These are phyloP conservation scores for Leptobrachium ailaonicum DNA, from an alignment of 2,113 vertebrate genomes.

Conservation along the genomic window DNA sequence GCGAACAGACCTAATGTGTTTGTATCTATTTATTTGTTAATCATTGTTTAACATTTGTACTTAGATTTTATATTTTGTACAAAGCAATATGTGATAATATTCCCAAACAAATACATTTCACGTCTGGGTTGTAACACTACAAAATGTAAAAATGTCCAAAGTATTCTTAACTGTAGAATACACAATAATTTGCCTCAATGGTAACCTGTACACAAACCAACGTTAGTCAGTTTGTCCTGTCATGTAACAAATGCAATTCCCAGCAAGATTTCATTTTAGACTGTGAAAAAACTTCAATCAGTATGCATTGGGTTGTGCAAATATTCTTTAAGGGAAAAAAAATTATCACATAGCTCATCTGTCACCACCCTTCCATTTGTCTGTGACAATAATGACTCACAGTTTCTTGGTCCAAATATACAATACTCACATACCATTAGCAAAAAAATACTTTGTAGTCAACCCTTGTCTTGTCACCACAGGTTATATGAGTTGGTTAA, in stretches of 20 bases:
- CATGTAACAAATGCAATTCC: conserved; percentile 56
- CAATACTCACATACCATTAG: conserved; percentile 50
- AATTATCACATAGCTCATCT: conserved; percentile 54
- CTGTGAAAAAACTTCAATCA: conserved; percentile 50
- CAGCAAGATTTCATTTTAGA: conserved; percentile 50
- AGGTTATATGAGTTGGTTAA: conserved; percentile 43
- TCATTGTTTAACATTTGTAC: too few species aligned
- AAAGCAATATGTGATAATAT: too few species aligned
- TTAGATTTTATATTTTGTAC: too few species aligned
- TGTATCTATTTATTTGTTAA: too few species aligned
- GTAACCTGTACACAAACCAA: conserved; percentile 58
- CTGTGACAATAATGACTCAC: conserved; percentile 51
- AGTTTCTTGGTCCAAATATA: conserved; percentile 41
- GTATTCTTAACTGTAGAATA: too few species aligned
- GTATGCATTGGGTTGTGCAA: conserved; percentile 54
- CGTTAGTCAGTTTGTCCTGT: conserved; percentile 55
- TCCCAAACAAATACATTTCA: too few species aligned
- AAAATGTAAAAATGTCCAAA: too few species aligned
- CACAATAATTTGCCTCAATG: background rate
- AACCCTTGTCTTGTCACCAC: conserved; percentile 59
- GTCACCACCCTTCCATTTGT: conserved; percentile 57
- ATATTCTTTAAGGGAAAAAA: conserved; percentile 51
- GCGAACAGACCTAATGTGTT: too few species aligned
- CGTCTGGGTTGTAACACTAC: too few species aligned
- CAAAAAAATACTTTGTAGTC: conserved; percentile 27